Base-by-base conservation (phyloP, 2,797 vertebrate species). In the Paguma larvata region DNA sequence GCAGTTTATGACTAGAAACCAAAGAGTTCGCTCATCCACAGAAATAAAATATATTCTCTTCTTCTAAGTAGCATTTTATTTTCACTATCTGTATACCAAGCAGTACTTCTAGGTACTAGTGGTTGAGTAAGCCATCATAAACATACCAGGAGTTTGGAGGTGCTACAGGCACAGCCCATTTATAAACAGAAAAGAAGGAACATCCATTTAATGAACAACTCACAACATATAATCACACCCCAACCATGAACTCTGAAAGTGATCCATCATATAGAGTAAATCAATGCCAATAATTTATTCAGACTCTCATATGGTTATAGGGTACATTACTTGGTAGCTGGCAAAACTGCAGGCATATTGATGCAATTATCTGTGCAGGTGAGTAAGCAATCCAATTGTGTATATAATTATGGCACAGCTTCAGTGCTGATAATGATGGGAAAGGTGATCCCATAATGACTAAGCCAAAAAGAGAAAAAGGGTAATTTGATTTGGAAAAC, bases 401-500 rank as follows among this genome's bases (percentile, higher is more conserved):
- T 82, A 34, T 88, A 92, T 95, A 97, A 97, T 97, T 96, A 97
- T 95, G 90, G 87, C 53, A 96, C 53, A 89, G 65, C 51, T 94
- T 96, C 97, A 97, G 95, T 97, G 92, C 75, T 95, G 89, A 97
- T 97, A 97, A 95, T 93, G 86, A 93, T 84, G 91, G 62, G 48
- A 95, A 95, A 97, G 80, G 96, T 95, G 77, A 93, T 90, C 89
- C 83, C 67, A 92, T 96, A 96, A 93, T 79, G 90, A 95, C 67
- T 90, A 34, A 96, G 41, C 86, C 94, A 97, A 77, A 85, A 93
- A 95, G 93, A 65, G 77, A 38, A 82, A 97, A 90, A 85, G 5
- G 48, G 84, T 94, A 97, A 97, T 95, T 95, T 92, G 80, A 97
- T 92, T 97, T 95, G 87, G 96, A 95, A 98, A 97, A 85, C 94